phyloP scores from a whole-genome alignment of 2,113 vertebrate species.

The Oncorhynchus masou region DNA sequence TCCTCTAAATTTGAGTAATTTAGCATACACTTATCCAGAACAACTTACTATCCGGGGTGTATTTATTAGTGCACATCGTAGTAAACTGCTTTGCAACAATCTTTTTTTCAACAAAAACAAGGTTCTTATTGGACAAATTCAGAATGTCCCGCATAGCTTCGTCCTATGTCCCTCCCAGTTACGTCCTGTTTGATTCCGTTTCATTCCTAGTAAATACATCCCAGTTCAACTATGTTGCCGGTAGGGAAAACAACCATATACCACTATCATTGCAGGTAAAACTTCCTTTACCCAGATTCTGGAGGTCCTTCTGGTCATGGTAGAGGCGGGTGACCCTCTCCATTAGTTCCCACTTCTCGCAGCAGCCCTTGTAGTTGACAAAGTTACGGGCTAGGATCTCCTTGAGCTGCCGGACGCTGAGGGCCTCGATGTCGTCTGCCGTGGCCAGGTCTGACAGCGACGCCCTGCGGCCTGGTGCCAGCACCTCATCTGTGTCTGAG shows the following conservation, averaged over 20 bases:
- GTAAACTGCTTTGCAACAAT: too few relatives aligned
- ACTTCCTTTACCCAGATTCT: constrained; percentile 73
- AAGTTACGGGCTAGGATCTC: constrained; percentile 96
- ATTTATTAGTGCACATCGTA: too few relatives aligned
- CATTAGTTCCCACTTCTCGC: constrained; percentile 98
- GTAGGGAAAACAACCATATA: too few relatives aligned
- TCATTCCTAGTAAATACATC: not conserved
- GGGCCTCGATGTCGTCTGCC: constrained; percentile 81
- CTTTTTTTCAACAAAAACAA: too few relatives aligned
- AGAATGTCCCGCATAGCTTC: not conserved
- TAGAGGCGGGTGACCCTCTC: constrained; percentile 90
- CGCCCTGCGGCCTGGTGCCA: constrained; percentile 80
- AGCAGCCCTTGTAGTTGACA: constrained; percentile 97
- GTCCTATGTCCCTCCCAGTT: not conserved
- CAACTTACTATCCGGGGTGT: too few relatives aligned
- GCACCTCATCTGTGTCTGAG: constrained; percentile 80
- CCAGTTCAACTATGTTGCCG: too few relatives aligned
- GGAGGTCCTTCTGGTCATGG: constrained; percentile 83
- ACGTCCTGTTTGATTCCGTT: not conserved
- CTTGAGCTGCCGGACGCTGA: constrained; percentile 92
- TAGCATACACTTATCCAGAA: too few relatives aligned
- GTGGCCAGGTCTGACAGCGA: constrained; percentile 85
- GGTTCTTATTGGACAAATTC: not conserved
- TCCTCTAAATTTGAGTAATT: too few relatives aligned
- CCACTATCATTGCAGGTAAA: not conserved